Conservation (phyloP, 2,797 vertebrate species). For the Sternarchorhynchus goeldii region DNA sequence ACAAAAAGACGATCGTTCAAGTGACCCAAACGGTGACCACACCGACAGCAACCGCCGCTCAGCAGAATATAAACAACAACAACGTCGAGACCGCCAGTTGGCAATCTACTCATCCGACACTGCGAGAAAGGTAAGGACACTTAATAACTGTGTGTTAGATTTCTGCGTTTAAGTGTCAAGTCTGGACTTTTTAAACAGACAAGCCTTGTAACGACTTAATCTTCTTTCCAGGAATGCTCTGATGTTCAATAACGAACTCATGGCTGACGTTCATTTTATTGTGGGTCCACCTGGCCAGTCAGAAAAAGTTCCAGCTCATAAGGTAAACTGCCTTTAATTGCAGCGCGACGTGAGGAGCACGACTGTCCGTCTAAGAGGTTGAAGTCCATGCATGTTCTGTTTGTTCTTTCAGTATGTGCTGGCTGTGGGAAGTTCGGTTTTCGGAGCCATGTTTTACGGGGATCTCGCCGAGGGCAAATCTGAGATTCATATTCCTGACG, state of each 20-base stretch:
- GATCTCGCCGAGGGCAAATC: conserved; percentile 86
- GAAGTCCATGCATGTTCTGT: not conserved
- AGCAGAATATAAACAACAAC: conserved; percentile 85
- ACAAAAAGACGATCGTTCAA: conserved; percentile 78
- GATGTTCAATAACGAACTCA: conserved; percentile 92
- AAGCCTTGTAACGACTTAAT: not conserved
- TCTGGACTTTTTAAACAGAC: not conserved
- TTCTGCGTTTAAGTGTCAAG: not conserved
- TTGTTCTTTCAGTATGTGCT: conserved; percentile 80
- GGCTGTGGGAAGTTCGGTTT: conserved; percentile 89
- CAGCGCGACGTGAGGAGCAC: not conserved
- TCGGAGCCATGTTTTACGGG: conserved; percentile 90
- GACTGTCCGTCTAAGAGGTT: not conserved
- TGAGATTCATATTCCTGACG: conserved; percentile 90
- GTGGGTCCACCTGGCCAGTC: conserved; percentile 83
- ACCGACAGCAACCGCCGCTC: conserved; percentile 70
- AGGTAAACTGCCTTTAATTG: conserved; percentile 68
- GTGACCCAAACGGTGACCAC: conserved; percentile 73
- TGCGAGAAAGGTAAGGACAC: conserved; percentile 80
- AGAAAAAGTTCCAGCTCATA: conserved; percentile 86
- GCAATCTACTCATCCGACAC: conserved; percentile 85
- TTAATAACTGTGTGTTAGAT: not conserved
- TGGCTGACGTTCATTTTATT: conserved; percentile 89
- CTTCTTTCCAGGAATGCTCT: conserved; percentile 81
- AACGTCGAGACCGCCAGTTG: conserved; percentile 83